Conservation (phyloP, 2,113 vertebrate species). For the Gnathonemus echidnorhynchus region DNA sequence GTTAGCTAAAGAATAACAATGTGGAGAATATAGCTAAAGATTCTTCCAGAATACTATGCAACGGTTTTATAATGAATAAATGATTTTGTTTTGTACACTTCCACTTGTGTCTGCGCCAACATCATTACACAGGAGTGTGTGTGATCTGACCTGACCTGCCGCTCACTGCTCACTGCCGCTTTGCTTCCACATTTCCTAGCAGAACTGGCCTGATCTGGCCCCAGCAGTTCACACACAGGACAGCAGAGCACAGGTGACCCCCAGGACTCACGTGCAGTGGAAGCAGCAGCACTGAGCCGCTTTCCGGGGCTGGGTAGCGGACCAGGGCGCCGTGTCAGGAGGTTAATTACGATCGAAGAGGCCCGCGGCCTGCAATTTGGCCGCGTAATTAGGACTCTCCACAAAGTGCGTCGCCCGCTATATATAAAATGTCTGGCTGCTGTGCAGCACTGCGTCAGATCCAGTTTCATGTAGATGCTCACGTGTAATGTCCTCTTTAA, state of each 20-base stretch:
- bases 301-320: not conserved
- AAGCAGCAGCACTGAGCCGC: not conserved
- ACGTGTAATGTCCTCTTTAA: slow-evolving; percentile 7
- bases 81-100: not conserved
- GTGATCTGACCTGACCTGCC: not conserved
- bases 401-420: slow-evolving; percentile 13
- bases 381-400: slow-evolving; percentile 14
- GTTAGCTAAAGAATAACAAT: not conserved
- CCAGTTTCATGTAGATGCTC: slow-evolving; percentile 24
- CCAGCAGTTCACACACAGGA: not conserved
- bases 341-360: not conserved
- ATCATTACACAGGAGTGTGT: not conserved
- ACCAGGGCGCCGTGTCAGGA: not conserved
- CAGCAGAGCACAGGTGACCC: not conserved
- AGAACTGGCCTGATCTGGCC: not conserved
- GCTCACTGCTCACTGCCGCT: not conserved
- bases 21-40: not conserved
- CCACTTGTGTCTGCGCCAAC: not conserved
- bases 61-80: not conserved
- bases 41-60: not conserved
- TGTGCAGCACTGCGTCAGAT: slow-evolving; percentile 21
- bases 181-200: not conserved
- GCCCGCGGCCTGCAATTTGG: not conserved
- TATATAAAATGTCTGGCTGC: slow-evolving; percentile 32
- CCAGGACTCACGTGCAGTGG: not conserved